Conservation (phyloP, 2,113 vertebrate species). For the Tricholaema leucomelas region DNA sequence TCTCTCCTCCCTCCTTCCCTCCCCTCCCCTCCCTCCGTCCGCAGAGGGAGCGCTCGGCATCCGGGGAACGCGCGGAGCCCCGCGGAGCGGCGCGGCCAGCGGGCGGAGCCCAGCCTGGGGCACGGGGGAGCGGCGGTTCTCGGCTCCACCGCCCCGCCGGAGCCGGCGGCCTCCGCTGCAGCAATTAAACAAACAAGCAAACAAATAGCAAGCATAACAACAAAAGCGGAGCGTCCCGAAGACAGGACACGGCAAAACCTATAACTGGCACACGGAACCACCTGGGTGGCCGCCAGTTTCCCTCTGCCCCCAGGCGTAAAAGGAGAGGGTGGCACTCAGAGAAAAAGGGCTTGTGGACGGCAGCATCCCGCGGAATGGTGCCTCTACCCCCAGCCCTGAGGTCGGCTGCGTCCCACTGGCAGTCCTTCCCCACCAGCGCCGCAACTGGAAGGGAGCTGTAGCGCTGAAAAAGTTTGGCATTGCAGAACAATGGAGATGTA, state of each 20-base stretch:
- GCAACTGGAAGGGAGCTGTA: not conserved
- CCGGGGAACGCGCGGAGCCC: conserved; percentile 26
- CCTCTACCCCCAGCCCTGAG: fast-evolving
- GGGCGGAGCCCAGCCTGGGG: not conserved
- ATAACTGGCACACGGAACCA: not conserved
- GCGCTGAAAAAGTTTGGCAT: not conserved
- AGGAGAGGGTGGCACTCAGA: not conserved
- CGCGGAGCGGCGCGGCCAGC: not conserved
- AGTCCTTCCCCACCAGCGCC: not conserved
- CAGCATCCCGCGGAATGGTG: not conserved
- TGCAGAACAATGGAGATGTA: not conserved
- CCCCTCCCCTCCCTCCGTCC: not conserved
- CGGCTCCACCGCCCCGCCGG: not conserved
- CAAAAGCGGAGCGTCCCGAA: not conserved
- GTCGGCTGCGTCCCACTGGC: not conserved
- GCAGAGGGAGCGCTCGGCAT: conserved; percentile 55
- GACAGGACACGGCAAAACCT: not conserved
- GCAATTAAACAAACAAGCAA: no score
- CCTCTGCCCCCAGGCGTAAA: not conserved
- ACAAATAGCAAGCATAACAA: not conserved
- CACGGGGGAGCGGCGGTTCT: not conserved
- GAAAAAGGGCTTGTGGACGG: not conserved
- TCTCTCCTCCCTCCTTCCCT: not conserved
- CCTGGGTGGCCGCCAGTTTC: not conserved
- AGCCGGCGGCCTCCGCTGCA: not conserved